Conservation (phyloP, 2,888 invertebrate genomes). For the Mesodorylaimus sp. region DNA sequence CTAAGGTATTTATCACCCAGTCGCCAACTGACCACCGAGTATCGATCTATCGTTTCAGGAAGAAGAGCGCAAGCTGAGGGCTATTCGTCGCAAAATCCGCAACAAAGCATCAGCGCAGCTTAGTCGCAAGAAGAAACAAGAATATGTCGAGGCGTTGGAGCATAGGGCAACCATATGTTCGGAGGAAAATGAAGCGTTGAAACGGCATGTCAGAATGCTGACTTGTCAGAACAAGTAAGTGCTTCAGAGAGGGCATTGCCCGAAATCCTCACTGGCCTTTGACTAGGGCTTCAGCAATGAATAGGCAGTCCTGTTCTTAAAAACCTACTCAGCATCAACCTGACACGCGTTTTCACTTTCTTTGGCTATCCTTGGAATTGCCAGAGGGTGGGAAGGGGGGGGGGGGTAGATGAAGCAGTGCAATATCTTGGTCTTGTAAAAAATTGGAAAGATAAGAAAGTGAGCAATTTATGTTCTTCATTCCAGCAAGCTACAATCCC, state of each 20-base stretch:
- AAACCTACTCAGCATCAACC: no score
- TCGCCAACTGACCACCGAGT: not conserved
- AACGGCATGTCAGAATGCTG: conserved; percentile 58
- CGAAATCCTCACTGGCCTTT: no score
- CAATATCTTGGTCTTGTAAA: no score
- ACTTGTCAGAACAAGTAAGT: conserved; percentile 56
- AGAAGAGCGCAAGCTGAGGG: conserved; percentile 71
- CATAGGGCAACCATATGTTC: conserved; percentile 72
- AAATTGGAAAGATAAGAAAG: not conserved
- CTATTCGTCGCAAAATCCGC: conserved; percentile 75
- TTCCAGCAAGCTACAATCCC: conserved; percentile 46
- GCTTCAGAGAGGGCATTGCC: no score
- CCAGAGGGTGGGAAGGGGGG: no score
- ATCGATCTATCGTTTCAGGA: conserved; percentile 20
- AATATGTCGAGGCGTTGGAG: conserved; percentile 93
- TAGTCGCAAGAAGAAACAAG: conserved; percentile 93
- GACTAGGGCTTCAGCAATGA: no score
- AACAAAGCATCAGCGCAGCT: conserved; percentile 98
- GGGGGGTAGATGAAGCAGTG: no score
- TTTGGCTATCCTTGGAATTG: no score
- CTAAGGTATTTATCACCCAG: conserved; percentile 42
- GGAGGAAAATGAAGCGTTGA: conserved; percentile 62
- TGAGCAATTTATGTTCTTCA: conserved; percentile 4
- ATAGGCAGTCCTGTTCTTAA: no score
- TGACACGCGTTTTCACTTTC: no score